phyloP scores from a whole-genome alignment of 2,113 vertebrate species.

The Crotophaga sulcirostris region DNA sequence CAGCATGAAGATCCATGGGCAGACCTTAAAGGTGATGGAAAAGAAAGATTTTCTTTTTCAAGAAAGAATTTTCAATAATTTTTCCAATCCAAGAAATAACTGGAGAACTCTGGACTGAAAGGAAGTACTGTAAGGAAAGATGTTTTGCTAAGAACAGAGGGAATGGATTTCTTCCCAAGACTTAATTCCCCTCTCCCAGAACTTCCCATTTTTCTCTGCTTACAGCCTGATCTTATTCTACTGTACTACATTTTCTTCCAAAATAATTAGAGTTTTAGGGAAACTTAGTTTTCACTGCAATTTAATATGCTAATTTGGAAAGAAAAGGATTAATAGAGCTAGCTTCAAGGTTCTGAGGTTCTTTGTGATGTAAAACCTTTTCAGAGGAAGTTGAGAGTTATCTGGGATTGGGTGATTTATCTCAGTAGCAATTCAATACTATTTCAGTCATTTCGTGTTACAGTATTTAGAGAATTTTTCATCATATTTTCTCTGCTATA shows the following conservation, averaged over 20 bases:
- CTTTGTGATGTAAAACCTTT: background rate
- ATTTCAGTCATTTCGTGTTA: background rate
- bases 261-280: background rate
- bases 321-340: background rate
- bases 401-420: background rate
- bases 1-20: background rate
- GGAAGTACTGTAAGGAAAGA: background rate
- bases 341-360: background rate
- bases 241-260: background rate
- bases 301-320: background rate
- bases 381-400: background rate
- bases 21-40: background rate
- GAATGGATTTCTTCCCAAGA: background rate
- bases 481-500: background rate
- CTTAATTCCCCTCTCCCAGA: background rate
- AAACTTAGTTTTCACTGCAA: background rate
- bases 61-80: background rate
- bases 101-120: background rate
- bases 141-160: background rate
- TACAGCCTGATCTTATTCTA: background rate
- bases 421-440: background rate
- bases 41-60: background rate
- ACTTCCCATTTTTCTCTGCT: background rate
- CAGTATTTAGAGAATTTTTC: background rate
- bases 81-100: background rate